Evolutionary conservation across 2,113 vertebrate genomes (phyloP).

Genomic region (Ophiodon elongatus): DNA sequence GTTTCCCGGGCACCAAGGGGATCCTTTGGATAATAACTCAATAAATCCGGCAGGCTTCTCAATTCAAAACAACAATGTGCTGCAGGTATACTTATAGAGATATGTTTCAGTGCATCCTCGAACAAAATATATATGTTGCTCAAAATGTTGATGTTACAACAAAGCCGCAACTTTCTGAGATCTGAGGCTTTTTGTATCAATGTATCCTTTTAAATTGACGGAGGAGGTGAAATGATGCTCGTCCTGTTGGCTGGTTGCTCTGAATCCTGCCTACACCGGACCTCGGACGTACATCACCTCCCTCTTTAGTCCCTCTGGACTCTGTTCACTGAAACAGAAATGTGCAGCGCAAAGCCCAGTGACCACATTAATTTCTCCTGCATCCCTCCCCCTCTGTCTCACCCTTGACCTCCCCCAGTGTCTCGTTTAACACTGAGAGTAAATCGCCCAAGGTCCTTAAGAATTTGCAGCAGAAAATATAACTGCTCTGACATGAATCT

Average conservation of each 20-base stretch:
- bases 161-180: background rate
- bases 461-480: background rate
- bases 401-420: background rate
- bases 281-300: conserved; percentile 19
- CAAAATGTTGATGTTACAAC: background rate
- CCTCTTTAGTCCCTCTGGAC: background rate
- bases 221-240: conserved; percentile 5
- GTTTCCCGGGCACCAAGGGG: conserved; percentile 14
- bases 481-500: background rate
- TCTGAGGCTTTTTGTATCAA: background rate
- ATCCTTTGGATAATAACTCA: conserved; percentile 3
- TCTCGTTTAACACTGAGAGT: background rate
- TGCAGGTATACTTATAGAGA: background rate
- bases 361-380: background rate
- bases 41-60: conserved; percentile 6
- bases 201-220: background rate
- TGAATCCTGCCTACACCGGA: background rate
- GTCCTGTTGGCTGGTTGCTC: conserved; percentile 3
- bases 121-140: background rate
- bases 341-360: conserved; percentile 3
- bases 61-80: background rate
- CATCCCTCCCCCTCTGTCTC: background rate
- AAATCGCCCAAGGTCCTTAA: background rate
- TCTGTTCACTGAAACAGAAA: conserved; percentile 38
- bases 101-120: background rate